Conservation (phyloP, 2,888 invertebrate genomes). For the Scaptomyza flava region DNA sequence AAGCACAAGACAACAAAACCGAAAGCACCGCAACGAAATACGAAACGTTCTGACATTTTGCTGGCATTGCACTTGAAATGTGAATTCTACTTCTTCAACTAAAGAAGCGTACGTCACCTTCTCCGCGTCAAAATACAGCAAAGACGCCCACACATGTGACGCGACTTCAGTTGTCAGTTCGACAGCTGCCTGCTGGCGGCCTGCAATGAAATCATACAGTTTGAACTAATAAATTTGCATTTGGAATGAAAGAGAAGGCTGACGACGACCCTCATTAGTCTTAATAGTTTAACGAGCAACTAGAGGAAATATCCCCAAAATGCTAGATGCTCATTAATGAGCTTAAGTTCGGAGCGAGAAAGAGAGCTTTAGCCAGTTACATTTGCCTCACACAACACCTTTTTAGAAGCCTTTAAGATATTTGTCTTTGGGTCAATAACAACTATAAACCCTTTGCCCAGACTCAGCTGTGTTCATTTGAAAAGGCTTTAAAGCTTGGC, state of each 20-base stretch:
- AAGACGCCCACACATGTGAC: slow-evolving; percentile 67
- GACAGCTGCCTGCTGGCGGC: slow-evolving; percentile 55
- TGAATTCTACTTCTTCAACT: slow-evolving; percentile 27
- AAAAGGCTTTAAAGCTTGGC: slow-evolving; percentile 19
- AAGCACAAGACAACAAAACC: slow-evolving; percentile 69
- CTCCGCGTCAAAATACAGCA: not conserved
- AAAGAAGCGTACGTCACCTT: slow-evolving; percentile 36
- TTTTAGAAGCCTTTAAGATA: slow-evolving; percentile 62
- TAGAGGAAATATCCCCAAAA: slow-evolving; percentile 18
- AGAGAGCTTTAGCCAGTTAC: slow-evolving; percentile 47
- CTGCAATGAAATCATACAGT: slow-evolving; percentile 57
- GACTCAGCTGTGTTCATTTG: slow-evolving; percentile 44
- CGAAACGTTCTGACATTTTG: slow-evolving; percentile 69
- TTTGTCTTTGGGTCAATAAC: slow-evolving; percentile 56
- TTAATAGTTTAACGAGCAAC: slow-evolving; percentile 70
- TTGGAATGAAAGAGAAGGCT: slow-evolving; percentile 4
- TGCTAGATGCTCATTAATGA: slow-evolving; percentile 59
- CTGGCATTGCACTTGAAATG: slow-evolving; percentile 56
- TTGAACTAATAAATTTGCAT: slow-evolving; percentile 57
- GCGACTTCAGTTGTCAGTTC: slow-evolving; percentile 25
- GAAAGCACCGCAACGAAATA: slow-evolving; percentile 47
- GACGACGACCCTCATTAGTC: slow-evolving; percentile 70
- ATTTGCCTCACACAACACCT: slow-evolving; percentile 61
- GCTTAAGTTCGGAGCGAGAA: slow-evolving; percentile 6
- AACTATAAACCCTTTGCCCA: not conserved